Percentiles rank a stretch among this genome's conserved stretches.
phyloP scores from a whole-genome alignment of 1,140 invertebrate species.

The Cardiocondyla obscurior region DNA sequence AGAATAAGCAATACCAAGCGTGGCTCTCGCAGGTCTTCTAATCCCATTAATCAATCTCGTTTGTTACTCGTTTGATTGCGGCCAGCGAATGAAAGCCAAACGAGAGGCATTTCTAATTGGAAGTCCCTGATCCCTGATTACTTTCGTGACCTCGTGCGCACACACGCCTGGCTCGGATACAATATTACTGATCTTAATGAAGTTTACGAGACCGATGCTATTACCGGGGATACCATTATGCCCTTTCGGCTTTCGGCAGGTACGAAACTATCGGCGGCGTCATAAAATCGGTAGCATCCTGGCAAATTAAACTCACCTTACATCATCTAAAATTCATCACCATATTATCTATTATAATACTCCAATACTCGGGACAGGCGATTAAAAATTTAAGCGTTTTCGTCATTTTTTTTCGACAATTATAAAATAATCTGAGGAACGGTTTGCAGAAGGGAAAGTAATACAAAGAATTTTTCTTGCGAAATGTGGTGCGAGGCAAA shows the following conservation, averaged over 20 bases:
- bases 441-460: constrained; percentile 53
- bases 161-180: constrained; percentile 25
- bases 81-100: constrained; percentile 18
- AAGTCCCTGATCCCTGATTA: constrained; percentile 68
- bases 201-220: constrained; percentile 56
- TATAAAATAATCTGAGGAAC: constrained; percentile 44
- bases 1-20: constrained; percentile 41
- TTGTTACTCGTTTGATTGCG: constrained; percentile 56
- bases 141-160: constrained; percentile 47
- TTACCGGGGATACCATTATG: constrained; percentile 26
- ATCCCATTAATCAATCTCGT: constrained; percentile 68
- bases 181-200: constrained; percentile 63
- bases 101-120: constrained; percentile 67
- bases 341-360: neutral
- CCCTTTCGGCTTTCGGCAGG: neutral
- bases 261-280: neutral
- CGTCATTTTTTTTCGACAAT: constrained; percentile 10
- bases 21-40: constrained; percentile 1
- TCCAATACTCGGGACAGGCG: neutral
- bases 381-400: constrained; percentile 43
- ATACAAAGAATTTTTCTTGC: constrained; percentile 28
- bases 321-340: neutral
- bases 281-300: constrained; percentile 5
- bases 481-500: neutral
- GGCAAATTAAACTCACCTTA: neutral